Percentiles rank a stretch among this genome's conserved stretches.
phyloP scores from a whole-genome alignment of 2,888 invertebrate genomes.

The Congeria kusceri region DNA sequence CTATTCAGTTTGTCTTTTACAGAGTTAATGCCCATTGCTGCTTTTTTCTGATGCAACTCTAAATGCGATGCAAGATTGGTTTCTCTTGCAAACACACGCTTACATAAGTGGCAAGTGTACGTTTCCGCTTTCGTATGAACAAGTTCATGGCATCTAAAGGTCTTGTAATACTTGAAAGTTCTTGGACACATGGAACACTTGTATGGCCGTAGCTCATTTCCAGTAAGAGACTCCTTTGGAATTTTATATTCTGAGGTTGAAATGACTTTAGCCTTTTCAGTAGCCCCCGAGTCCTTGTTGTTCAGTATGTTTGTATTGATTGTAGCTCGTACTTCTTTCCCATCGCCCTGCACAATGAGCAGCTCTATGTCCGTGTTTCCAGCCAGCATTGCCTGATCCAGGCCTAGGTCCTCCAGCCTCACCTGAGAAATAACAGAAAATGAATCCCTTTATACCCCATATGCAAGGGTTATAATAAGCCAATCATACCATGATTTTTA shows the following conservation, averaged over 20 bases:
- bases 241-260: slow-evolving; percentile 2
- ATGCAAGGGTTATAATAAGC: too few species aligned
- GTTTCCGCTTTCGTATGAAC: slow-evolving; percentile 41
- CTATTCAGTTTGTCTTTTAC: not conserved
- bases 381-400: slow-evolving; percentile 39
- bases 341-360: slow-evolving; percentile 53
- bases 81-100: slow-evolving; percentile 47
- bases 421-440: slow-evolving; percentile 13
- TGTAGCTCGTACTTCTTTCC: slow-evolving; percentile 45
- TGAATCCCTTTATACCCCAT: too few species aligned
- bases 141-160: slow-evolving; percentile 43
- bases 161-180: slow-evolving; percentile 50
- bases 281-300: not conserved
- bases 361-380: slow-evolving; percentile 54
- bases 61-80: slow-evolving; percentile 44
- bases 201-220: slow-evolving; percentile 37
- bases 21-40: not conserved
- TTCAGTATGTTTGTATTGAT: slow-evolving; percentile 34
- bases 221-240: not conserved
- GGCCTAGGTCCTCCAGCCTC: slow-evolving; percentile 41
- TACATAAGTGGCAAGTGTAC: slow-evolving; percentile 43
- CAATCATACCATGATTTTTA: too few species aligned
- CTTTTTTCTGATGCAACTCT: slow-evolving; percentile 48
- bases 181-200: slow-evolving; percentile 56
- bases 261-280: not conserved